Conservation (phyloP, 2,797 vertebrate genomes). For the Picus viridis region DNA sequence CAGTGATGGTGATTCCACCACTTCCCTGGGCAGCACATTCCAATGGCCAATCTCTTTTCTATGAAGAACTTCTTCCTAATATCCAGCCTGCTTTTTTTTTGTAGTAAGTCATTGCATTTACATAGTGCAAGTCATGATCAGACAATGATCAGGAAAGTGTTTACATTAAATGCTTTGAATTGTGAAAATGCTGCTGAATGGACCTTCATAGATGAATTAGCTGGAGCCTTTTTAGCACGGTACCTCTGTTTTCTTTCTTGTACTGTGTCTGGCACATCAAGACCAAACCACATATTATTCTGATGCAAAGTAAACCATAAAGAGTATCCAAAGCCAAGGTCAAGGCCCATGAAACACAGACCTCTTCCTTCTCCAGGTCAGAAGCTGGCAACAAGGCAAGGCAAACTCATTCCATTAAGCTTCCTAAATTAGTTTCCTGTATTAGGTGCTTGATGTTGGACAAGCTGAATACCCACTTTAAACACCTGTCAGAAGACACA, state of each 20-base stretch:
- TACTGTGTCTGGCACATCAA: not conserved
- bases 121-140: not conserved
- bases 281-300: not conserved
- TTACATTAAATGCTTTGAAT: not conserved
- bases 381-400: not conserved
- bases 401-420: not conserved
- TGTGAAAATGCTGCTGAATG: not conserved
- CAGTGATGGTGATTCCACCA: too few species aligned
- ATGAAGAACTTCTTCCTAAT: too few species aligned
- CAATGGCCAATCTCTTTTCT: too few species aligned
- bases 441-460: not conserved
- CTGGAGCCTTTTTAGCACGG: not conserved
- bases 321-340: not conserved
- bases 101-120: not conserved
- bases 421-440: not conserved
- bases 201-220: not conserved
- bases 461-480: not conserved
- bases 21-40: too few species aligned
- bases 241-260: not conserved
- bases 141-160: not conserved
- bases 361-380: not conserved
- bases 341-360: not conserved
- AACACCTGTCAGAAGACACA: not conserved
- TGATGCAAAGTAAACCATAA: not conserved
- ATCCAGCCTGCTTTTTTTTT: not conserved